A percentile compares a stretch with the other conserved stretches of the same genome.
These are phyloP conservation scores for Phaedon cochleariae DNA, from an alignment of 2,888 invertebrate species.

Conservation along the genomic window DNA sequence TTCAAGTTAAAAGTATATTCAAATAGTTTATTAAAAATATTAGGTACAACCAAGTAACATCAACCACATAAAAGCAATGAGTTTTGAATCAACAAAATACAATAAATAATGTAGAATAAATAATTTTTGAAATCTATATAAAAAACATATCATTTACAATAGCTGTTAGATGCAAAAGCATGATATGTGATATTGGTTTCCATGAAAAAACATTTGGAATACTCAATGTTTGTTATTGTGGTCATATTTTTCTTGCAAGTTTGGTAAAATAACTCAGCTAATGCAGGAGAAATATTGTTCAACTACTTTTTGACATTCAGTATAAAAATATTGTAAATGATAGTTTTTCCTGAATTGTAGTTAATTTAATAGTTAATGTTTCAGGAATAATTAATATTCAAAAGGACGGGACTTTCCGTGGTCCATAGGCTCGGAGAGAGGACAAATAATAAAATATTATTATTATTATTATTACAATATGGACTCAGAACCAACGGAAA, in stretches of 20 bases:
- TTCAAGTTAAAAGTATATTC: conserved; percentile 6
- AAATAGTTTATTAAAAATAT: conserved; percentile 60
- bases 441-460: conserved; percentile 51
- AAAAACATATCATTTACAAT: conserved; percentile 20
- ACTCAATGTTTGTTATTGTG: neutral
- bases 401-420: conserved; percentile 64
- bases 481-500: conserved; percentile 61
- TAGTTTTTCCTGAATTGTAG: neutral
- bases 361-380: conserved; percentile 20
- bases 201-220: neutral
- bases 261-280: neutral
- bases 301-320: neutral
- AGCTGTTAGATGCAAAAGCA: neutral
- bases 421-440: conserved; percentile 63
- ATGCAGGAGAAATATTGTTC: neutral
- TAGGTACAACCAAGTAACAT: conserved; percentile 59
- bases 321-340: neutral
- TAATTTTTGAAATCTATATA: conserved; percentile 11
- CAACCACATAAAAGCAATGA: conserved; percentile 54
- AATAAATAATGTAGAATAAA: conserved; percentile 25
- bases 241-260: neutral
- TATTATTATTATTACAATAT: conserved; percentile 47
- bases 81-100: conserved; percentile 45
- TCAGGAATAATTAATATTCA: conserved; percentile 36
- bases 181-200: neutral